Conservation (phyloP, 92 coral and sea anemone species). For the Porites cylindrica region DNA sequence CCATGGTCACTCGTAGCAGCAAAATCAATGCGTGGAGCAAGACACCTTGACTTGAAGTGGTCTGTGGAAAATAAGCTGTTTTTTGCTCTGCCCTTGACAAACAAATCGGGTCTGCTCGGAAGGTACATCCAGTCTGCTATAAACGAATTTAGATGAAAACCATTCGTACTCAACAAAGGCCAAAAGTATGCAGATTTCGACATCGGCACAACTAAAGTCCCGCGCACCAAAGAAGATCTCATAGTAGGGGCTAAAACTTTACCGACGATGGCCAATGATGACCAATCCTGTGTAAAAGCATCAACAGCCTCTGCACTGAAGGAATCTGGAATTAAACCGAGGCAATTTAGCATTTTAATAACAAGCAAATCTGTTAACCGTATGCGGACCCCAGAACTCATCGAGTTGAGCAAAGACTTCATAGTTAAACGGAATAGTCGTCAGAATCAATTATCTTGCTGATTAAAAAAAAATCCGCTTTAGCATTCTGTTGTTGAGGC, state of each 20-base stretch:
- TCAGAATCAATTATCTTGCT: conserved; percentile 43
- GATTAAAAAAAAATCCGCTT: conserved; percentile 19
- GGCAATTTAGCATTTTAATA: conserved; percentile 36
- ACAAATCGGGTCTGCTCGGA: conserved; percentile 6
- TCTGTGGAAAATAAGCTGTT: conserved; percentile 20
- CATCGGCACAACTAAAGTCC: neutral
- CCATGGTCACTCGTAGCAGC: neutral
- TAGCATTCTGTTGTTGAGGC: neutral
- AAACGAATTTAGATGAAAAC: neutral
- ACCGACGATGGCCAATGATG: no score
- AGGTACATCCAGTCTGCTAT: conserved; percentile 1
- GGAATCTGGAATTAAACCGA: conserved; percentile 30
- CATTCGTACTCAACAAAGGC: neutral
- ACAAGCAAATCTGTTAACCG: conserved; percentile 14
- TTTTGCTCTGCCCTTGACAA: conserved; percentile 14
- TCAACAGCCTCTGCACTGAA: no score
- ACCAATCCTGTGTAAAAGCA: no score
- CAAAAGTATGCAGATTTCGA: neutral
- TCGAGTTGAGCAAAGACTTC: conserved; percentile 6
- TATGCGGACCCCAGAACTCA: conserved; percentile 13
- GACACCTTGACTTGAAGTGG: neutral
- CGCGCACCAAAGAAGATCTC: neutral
- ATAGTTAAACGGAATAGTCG: conserved; percentile 27
- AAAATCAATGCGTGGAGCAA: conserved; percentile 21
- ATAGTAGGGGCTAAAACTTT: neutral